phyloP scores from a whole-genome alignment of 2,888 invertebrate genomes.

The Eupithecia exiguata region DNA sequence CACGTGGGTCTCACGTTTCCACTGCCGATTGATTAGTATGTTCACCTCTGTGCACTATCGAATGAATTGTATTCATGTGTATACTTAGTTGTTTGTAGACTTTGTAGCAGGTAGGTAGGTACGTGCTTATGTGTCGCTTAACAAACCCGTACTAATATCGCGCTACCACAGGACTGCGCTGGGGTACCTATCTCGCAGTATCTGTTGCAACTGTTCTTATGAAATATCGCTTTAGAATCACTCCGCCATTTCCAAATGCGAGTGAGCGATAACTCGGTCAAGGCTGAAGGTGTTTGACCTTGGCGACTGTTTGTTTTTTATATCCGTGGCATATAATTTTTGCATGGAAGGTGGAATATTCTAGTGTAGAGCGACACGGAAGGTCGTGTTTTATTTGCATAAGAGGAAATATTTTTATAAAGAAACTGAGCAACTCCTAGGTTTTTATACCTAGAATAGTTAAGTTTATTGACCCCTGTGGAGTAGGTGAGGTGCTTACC shows the following conservation, averaged over 20 bases:
- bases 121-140: conserved; percentile 57
- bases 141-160: conserved; percentile 49
- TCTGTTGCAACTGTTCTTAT: conserved; percentile 68
- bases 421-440: not conserved
- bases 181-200: conserved; percentile 18
- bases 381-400: conserved; percentile 1
- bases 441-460: not conserved
- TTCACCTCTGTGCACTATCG: conserved; percentile 14
- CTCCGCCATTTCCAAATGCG: conserved; percentile 70
- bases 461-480: conserved; percentile 3
- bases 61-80: conserved; percentile 14
- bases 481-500: not conserved
- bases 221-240: conserved; percentile 80
- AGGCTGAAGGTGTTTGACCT: conserved; percentile 70
- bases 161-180: conserved; percentile 30
- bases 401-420: not conserved
- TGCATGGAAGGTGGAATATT: conserved; percentile 15
- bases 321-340: conserved; percentile 30
- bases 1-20: conserved; percentile 19
- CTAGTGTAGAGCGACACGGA: conserved; percentile 6
- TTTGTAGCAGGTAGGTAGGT: too few species aligned
- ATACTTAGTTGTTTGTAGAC: not conserved
- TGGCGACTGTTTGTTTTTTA: conserved; percentile 52
- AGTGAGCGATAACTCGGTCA: conserved; percentile 80
- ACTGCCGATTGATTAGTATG: conserved; percentile 13